phyloP scores from a whole-genome alignment of 1,140 invertebrate species.

The Coenobita brevimanus region DNA sequence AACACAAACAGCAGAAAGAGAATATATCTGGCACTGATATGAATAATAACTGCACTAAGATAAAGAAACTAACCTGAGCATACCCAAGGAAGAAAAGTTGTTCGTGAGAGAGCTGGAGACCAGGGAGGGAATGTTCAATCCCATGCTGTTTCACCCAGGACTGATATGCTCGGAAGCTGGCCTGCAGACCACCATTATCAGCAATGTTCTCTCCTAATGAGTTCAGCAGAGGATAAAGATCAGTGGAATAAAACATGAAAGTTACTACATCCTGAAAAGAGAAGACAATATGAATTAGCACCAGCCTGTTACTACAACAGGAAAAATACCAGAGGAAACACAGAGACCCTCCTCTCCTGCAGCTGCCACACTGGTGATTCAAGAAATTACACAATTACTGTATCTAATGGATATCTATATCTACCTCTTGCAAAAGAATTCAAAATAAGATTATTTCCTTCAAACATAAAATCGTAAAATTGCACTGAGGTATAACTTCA shows the following conservation, averaged over 20 bases:
- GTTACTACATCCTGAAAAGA: neutral
- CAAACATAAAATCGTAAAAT: no score
- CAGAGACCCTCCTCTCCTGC: no score
- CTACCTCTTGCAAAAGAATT: no score
- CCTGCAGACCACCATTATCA: slow-evolving; percentile 94
- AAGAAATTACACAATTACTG: no score
- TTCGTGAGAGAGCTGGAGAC: slow-evolving; percentile 86
- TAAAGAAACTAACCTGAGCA: slow-evolving; percentile 81
- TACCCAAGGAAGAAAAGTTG: slow-evolving; percentile 95
- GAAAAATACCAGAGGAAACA: no score
- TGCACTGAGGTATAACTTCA: no score
- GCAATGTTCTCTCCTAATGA: slow-evolving; percentile 87
- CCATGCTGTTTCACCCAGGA: slow-evolving; percentile 75
- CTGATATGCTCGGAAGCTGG: slow-evolving; percentile 91
- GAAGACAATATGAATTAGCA: neutral
- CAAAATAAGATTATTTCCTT: no score
- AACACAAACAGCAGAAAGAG: neutral
- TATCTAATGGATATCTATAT: no score
- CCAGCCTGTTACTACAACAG: no score
- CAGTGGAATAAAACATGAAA: slow-evolving; percentile 21
- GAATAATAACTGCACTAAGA: neutral
- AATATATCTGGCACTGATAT: neutral
- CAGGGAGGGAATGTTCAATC: slow-evolving; percentile 82
- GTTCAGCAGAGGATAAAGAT: slow-evolving; percentile 65
- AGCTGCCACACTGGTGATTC: no score